Evolutionary conservation across 1,140 invertebrate genomes (phyloP).

Genomic region (Drosophila kikkawai): DNA sequence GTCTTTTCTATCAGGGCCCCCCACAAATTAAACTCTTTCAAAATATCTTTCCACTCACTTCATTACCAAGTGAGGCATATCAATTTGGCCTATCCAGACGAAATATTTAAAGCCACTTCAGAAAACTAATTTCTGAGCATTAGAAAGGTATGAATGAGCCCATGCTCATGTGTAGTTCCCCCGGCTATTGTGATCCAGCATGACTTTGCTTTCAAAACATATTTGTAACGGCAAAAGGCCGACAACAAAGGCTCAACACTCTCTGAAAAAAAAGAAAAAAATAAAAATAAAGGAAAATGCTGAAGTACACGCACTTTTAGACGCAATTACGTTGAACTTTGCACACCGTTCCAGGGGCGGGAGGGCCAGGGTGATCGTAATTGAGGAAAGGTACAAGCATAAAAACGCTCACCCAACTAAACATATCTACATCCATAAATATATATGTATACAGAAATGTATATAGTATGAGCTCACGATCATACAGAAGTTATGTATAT

Average conservation of each 20-base stretch:
- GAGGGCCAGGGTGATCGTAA: constrained; percentile 14
- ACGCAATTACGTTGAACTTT: constrained; percentile 73
- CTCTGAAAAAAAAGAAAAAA: constrained; percentile 28
- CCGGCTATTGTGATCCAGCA: constrained; percentile 67
- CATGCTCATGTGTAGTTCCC: constrained; percentile 26
- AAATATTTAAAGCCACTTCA: constrained; percentile 62
- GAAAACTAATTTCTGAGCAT: constrained; percentile 78
- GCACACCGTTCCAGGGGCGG: constrained; percentile 11
- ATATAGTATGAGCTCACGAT: constrained; percentile 6
- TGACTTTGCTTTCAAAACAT: constrained; percentile 82
- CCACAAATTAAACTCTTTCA: constrained; percentile 55
- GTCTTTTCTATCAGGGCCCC: constrained; percentile 30
- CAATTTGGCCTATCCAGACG: constrained; percentile 41
- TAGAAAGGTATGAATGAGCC: constrained; percentile 59
- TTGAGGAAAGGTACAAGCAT: constrained; percentile 23
- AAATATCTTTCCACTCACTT: constrained; percentile 62
- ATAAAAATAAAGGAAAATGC: constrained; percentile 33
- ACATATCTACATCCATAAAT: not conserved
- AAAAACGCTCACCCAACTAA: not conserved
- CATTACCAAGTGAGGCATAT: constrained; percentile 68
- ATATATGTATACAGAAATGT: not conserved
- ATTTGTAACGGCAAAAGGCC: constrained; percentile 76
- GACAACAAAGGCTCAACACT: constrained; percentile 59
- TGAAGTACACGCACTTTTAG: constrained; percentile 80
- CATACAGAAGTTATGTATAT: constrained; percentile 21